phyloP scores from a whole-genome alignment of 2,888 invertebrate genomes.

The Tiliacea aurago region DNA sequence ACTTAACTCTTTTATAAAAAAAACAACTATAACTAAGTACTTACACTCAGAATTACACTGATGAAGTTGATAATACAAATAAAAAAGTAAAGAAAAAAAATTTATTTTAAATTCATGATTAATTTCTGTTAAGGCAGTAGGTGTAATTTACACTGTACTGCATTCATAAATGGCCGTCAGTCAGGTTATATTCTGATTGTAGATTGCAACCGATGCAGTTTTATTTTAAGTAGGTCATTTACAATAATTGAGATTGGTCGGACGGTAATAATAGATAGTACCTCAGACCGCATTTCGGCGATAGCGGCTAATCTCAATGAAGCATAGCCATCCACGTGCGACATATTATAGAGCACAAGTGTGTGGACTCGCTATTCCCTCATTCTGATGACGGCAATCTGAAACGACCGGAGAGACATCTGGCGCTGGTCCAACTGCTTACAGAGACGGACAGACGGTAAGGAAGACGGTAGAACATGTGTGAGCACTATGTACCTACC shows the following conservation, averaged over 20 bases:
- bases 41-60: slow-evolving; percentile 9
- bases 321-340: background rate
- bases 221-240: background rate
- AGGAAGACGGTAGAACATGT: too few species aligned
- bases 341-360: background rate
- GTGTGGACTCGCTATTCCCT: background rate
- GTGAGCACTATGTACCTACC: too few species aligned
- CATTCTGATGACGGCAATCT: background rate
- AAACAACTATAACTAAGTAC: background rate
- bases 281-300: background rate
- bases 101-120: background rate
- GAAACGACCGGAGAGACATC: too few species aligned
- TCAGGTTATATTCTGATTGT: background rate
- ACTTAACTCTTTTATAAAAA: background rate
- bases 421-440: too few species aligned
- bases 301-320: background rate
- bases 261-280: background rate
- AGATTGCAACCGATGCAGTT: background rate
- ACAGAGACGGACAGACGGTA: too few species aligned
- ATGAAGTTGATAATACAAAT: slow-evolving; percentile 14
- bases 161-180: background rate
- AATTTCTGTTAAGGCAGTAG: background rate
- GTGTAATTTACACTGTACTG: background rate
- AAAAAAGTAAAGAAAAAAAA: background rate
- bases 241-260: background rate